Conservation (phyloP, 2,797 vertebrate species). For the Simalia tracyae region DNA sequence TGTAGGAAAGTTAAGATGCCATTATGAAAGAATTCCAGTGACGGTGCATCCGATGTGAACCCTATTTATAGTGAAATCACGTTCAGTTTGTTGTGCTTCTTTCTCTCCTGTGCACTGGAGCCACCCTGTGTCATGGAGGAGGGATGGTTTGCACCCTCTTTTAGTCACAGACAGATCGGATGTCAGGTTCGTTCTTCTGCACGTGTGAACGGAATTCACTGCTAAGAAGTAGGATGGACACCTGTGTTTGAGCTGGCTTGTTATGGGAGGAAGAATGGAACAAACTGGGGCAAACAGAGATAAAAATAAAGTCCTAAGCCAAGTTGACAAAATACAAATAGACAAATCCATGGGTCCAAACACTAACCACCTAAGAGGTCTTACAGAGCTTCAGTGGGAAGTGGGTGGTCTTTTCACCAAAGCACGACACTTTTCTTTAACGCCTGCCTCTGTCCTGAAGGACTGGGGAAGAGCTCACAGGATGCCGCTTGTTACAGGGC, state of each 20-base stretch:
- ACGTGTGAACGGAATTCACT: not conserved
- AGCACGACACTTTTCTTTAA: not conserved
- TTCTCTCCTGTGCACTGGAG: not conserved
- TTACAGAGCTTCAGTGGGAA: not conserved
- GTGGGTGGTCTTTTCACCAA: not conserved
- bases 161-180: not conserved
- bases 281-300: not conserved
- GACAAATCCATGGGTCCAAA: not conserved
- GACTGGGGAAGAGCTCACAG: not conserved
- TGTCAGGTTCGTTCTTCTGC: not conserved
- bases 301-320: not conserved
- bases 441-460: accelerated
- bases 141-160: not conserved
- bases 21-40: too few species aligned
- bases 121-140: not conserved
- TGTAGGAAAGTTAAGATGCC: too few species aligned
- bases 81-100: not conserved
- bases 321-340: not conserved
- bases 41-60: too few species aligned
- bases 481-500: not conserved
- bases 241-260: not conserved
- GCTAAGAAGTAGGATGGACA: not conserved
- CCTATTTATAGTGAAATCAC: too few species aligned
- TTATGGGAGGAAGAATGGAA: not conserved
- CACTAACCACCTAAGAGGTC: not conserved